Evolutionary conservation across 2,888 invertebrate species (phyloP).

Genomic region (Loripinus fragilis): DNA sequence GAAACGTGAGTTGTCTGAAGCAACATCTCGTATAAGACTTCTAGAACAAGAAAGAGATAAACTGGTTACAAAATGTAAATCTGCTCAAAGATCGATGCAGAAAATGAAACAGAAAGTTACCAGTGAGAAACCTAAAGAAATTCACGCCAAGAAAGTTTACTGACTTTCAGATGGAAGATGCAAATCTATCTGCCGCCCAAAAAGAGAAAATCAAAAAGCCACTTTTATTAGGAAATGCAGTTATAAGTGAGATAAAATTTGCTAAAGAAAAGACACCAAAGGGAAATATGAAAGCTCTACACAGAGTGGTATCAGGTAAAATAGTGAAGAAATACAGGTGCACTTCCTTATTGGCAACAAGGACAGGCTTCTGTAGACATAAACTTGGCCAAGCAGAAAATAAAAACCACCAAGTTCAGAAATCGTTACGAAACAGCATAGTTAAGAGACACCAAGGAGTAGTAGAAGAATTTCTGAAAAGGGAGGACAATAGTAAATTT

Average conservation of each 20-base stretch:
- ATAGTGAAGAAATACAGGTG: conserved; percentile 40
- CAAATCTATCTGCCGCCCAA: conserved; percentile 18
- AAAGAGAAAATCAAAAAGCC: conserved; percentile 22
- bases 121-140: neutral
- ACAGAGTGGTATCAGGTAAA: conserved; percentile 27
- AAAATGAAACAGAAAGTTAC: conserved; percentile 17
- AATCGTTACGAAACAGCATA: neutral
- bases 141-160: conserved; percentile 35
- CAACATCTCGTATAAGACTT: conserved; percentile 24
- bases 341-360: conserved; percentile 1
- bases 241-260: neutral
- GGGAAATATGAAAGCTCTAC: neutral
- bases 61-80: neutral
- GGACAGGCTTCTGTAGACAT: conserved; percentile 37
- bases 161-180: conserved; percentile 25
- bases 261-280: conserved; percentile 7
- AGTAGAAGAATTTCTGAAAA: conserved; percentile 30
- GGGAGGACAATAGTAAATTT: conserved; percentile 40
- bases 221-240: conserved; percentile 17
- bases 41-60: conserved; percentile 35
- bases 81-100: conserved; percentile 31
- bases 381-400: conserved; percentile 12
- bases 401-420: conserved; percentile 19
- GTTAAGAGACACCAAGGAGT: conserved; percentile 13
- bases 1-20: conserved; percentile 28